Evolutionary conservation across 2,113 vertebrate genomes (phyloP).

Genomic region (human): GRCh38 chr1:239761501-239762000

Average conservation of each 20-base stretch:
- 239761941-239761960: neutral
- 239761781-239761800: too few relatives aligned
- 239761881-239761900: neutral
- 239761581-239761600: neutral
- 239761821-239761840: neutral
- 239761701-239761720: neutral
- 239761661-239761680: accelerated
- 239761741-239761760: too few relatives aligned
- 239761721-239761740: neutral
- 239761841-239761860: neutral
- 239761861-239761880: neutral
- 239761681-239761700: neutral
- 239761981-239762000: neutral
- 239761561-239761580: neutral
- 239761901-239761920: neutral
- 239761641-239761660: neutral
- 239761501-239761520: neutral
- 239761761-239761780: too few relatives aligned
- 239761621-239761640: accelerated
- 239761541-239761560: neutral
- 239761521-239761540: neutral
- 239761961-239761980: neutral
- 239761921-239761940: neutral
- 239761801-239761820: neutral
- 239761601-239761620: neutral